Base-by-base conservation (phyloP, 2,113 vertebrate genomes). In the Oreochromis spilurus region DNA sequence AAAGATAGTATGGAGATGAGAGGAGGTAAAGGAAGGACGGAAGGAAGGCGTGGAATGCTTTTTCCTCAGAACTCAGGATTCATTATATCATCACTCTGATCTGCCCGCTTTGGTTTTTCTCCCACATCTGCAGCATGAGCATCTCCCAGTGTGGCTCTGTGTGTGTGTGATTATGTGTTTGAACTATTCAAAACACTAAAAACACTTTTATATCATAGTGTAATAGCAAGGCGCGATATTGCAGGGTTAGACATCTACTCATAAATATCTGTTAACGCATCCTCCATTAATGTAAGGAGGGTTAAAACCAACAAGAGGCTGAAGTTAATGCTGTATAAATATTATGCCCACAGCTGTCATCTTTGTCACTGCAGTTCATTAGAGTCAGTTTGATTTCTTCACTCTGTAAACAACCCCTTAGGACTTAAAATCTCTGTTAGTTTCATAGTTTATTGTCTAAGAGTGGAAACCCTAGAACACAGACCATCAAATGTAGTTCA, bases 31-130 rank as follows among this genome's bases (percentile, higher is more conserved):
- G 90, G 84, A 91, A 60, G 88, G 65, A 36, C 75, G 85, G 86
- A 84, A 90, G 91, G 86, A 92, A 90, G 82, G 52, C 92, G 90
- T 19, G 87, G 92, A 90, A 86, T 12, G 91, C 55, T 62, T 91
- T 91, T 91, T 88, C 93, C 92, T 96, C 86, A 94, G 91, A 96
- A 94, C 95, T 95, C 95, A 92, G 84, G 81, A 83, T 87, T 96
- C 92, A 95, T 95, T 94, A 95, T 87, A 88, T 90, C 93, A 86
- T 55, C 3, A 29, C 94, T 95, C 91, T 96, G 95, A 96, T 96
- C 95, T 92, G 91, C 88, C 92, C 81, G 86, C 90, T 94, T 93
- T 93, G 89, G 84, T 93, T 95, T 91, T 86, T 75, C 91, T 90
- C 82, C 45, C 89, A 79, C 77, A 89, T 91, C 91, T 90, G 88